phyloP scores from a whole-genome alignment of 2,797 vertebrate genomes.

The Pangasius krempfi region DNA sequence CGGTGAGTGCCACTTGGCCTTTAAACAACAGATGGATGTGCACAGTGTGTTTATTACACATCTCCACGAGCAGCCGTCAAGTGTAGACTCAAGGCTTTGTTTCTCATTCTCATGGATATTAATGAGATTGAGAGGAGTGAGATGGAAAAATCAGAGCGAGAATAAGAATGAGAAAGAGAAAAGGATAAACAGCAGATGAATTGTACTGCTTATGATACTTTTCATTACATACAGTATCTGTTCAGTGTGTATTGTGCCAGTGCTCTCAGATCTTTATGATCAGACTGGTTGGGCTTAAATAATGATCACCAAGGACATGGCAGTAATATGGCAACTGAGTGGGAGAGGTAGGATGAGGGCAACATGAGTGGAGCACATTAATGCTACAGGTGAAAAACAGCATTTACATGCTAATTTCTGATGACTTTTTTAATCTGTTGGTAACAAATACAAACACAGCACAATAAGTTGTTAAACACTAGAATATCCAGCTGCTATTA shows the following conservation, averaged over 20 bases:
- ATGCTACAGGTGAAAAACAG: too few relatives aligned
- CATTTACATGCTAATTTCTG: background rate
- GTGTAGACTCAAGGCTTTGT: slow-evolving; percentile 38
- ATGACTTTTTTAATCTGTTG: background rate
- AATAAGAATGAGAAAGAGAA: slow-evolving; percentile 38
- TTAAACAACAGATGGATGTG: slow-evolving; percentile 53
- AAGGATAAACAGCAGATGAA: background rate
- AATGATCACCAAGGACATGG: background rate
- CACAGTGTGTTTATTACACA: slow-evolving; percentile 45
- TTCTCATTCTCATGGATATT: slow-evolving; percentile 47
- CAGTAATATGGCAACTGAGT: background rate
- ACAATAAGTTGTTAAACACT: background rate
- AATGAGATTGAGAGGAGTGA: slow-evolving; percentile 34
- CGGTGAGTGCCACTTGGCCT: slow-evolving; percentile 56
- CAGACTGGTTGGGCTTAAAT: slow-evolving; percentile 13
- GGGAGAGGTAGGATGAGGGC: background rate
- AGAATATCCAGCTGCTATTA: background rate
- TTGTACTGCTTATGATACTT: background rate
- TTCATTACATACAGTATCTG: slow-evolving; percentile 15
- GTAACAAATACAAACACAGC: background rate
- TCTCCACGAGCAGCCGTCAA: slow-evolving; percentile 42
- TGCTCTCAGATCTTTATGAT: background rate
- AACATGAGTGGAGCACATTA: background rate
- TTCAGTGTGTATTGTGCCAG: background rate
- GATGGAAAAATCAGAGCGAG: slow-evolving; percentile 3